Evolutionary conservation across 2,113 vertebrate species (phyloP), one percentile per base, ranked within the genome.

Genomic region (Albula goreensis): DNA sequence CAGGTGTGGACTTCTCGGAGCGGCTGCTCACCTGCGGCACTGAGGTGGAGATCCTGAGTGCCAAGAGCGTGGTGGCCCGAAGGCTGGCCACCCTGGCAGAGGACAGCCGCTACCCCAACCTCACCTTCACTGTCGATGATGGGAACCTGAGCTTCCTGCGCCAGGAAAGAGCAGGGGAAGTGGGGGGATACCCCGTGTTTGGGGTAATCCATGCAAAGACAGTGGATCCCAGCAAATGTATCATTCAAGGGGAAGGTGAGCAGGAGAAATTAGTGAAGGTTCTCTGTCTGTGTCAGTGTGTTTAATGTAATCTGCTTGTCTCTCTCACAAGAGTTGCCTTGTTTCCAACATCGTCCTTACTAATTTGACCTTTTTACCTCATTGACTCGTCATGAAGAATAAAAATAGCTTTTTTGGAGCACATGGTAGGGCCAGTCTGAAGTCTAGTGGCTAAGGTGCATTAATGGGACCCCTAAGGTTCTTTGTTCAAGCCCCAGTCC

Each of bases 211-310:
- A 92, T 85, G 91, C 92, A 31, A 95, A 95, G 91, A 93, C 91
- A 0, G 90, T 97, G 57, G 97, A 99, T 86, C 95, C 96, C 83
- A 89, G 91, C 94, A 96, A 95, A 87, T 97, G 97, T 89, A 92
- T 94, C 50, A 91, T 96, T 12, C 94, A 95, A 0, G 97, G 97
- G 15, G 94, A 97, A 97, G 98, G 97, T 99, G 94, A 95, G 90
- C 22, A 53, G 19, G 31, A 41, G 79, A 56, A 56, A 12, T 56
- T 0, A 19, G 25, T 63, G 60, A 63, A 15, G 3, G 60, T 17
- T 19, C 66, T 5, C 48, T 80, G 78, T 8, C 2, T 80, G 31
- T 6, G 53, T 56, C 0, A 1, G 53, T 56, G 53, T 8, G 53
- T 11, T 15, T 11, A 60, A 60, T 12, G 56, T 15, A 15, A 60